Evolutionary conservation across 2,113 vertebrate genomes (phyloP).

Genomic region (Tyrannus savana): DNA sequence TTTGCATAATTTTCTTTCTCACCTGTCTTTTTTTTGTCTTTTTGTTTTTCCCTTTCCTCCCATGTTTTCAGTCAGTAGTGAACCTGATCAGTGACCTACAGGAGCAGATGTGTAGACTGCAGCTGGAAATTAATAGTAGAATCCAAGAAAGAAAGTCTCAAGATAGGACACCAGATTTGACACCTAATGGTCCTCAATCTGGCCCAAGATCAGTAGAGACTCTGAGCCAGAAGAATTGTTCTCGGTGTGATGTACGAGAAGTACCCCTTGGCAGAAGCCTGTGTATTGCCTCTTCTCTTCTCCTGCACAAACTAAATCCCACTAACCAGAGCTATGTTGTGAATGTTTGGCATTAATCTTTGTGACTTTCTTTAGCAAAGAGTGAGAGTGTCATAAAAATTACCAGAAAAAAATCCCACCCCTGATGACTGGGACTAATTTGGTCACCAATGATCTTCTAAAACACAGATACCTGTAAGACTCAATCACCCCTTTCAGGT

Average conservation of each 20-base stretch:
- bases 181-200: conserved; percentile 39
- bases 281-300: not conserved
- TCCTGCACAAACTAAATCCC: conserved; percentile 32
- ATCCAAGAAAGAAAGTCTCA: conserved; percentile 90
- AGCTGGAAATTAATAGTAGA: conserved; percentile 93
- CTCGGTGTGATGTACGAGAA: conserved; percentile 86
- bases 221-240: conserved; percentile 77
- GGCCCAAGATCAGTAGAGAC: conserved; percentile 67
- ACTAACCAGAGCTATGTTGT: conserved; percentile 56
- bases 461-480: not conserved
- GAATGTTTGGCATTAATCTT: not conserved
- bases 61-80: conserved; percentile 89
- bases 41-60: conserved; percentile 44
- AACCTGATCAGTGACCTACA: conserved; percentile 98
- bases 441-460: not conserved
- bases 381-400: not conserved
- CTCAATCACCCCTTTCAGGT: not conserved
- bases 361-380: not conserved
- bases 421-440: not conserved
- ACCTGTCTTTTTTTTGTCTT: not conserved
- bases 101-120: conserved; percentile 97
- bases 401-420: not conserved
- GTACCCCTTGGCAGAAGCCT: conserved; percentile 75
- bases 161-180: conserved; percentile 74
- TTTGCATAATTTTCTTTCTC: not conserved